phyloP scores from a whole-genome alignment of 35 echinoderm and acorn worm genomes.

The Apostichopus parvimensis region DNA sequence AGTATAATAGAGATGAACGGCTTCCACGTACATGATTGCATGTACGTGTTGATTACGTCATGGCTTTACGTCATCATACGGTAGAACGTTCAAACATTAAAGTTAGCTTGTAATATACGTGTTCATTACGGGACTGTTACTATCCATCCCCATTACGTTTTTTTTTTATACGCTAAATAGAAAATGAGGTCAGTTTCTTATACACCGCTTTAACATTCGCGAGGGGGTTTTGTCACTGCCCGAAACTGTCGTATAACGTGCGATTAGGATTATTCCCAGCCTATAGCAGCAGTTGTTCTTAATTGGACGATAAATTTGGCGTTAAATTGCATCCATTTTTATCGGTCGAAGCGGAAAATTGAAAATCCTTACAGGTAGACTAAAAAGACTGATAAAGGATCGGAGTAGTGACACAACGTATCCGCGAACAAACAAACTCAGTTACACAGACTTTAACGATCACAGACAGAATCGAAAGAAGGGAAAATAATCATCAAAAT shows the following conservation, averaged over 20 bases:
- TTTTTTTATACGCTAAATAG: too few relatives aligned
- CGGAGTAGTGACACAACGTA: background rate
- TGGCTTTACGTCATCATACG: too few relatives aligned
- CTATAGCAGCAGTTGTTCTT: background rate
- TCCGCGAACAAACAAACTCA: background rate
- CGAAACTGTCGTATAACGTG: background rate
- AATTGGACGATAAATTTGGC: constrained; percentile 41
- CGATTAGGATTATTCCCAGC: background rate
- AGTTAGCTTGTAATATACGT: too few relatives aligned
- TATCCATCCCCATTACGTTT: too few relatives aligned
- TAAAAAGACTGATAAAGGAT: background rate
- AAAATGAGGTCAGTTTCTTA: too few relatives aligned
- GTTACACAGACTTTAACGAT: background rate
- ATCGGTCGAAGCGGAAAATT: background rate
- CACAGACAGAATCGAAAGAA: background rate
- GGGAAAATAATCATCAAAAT: background rate
- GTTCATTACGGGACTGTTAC: too few relatives aligned
- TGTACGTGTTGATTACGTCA: too few relatives aligned
- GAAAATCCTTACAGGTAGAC: background rate
- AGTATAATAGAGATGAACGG: too few relatives aligned
- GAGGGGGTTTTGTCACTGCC: too few relatives aligned
- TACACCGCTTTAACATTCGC: too few relatives aligned
- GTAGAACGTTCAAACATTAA: too few relatives aligned
- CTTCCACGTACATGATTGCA: too few relatives aligned
- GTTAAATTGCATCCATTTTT: constrained; percentile 22